Base-by-base conservation (phyloP, 2,888 invertebrate species). In the Tetropium fuscum region DNA sequence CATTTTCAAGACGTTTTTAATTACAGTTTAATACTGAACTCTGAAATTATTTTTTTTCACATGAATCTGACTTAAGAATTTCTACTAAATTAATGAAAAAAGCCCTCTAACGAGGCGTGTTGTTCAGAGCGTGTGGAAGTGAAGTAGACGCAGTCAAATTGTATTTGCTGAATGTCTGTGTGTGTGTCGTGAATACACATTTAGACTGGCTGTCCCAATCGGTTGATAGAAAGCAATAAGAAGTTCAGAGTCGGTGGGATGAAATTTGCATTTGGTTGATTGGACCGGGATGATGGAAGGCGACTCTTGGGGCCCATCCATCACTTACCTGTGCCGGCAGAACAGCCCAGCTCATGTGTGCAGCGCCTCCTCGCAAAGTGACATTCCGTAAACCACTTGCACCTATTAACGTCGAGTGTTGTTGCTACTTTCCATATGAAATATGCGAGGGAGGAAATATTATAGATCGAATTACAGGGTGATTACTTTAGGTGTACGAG, bases 181-280 rank as follows among this genome's bases (percentile, higher is more conserved):
- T 48, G 36, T 36, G 48, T 15, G 36, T 48, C 48, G 48, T 22
- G 25, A 48, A 48, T 36, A 36, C 48, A 48, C 36, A 22, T 48
- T 10, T 32, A 34, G 32, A 32, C 32, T n/a, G 34, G 34, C 34
- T 34, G 25, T 47, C 34, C 27, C 47, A 11, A 47, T 38, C 36
- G 38, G 13, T 25, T 51, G 40, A 40, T 38, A 27, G 40, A 16
- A 40, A 40, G 38, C 18, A 10, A 25, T 36, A 38, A 48, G 48
- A 22, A 48, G 36, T 22, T 36, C 36, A 43, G 41, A 13, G 38
- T 32, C 45, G 20, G 32, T 10, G 40, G 27, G 25, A 41, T 53
- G 56, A 66, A 75, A 75, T 75, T 75, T 74, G 71, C 75, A 74
- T 74, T 74, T 73, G 65, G 70, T 66, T 74, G 74, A 74, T 74